Evolutionary conservation across 2,888 invertebrate species (phyloP).

Genomic region (Biston stratarius): DNA sequence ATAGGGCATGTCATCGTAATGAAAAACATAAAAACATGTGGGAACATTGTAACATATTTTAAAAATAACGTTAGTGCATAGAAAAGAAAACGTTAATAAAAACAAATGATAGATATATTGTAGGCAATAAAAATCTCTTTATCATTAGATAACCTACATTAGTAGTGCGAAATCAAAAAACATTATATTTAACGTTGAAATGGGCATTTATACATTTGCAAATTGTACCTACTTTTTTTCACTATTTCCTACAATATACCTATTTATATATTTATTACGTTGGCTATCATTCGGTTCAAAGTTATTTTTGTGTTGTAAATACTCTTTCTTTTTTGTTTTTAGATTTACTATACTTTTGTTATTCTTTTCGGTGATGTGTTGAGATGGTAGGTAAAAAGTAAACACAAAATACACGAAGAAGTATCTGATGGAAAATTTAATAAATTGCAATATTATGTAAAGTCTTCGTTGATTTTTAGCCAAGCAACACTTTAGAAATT

Average conservation of each 20-base stretch:
- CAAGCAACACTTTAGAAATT: no score
- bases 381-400: conserved; percentile 31
- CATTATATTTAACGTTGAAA: conserved; percentile 72
- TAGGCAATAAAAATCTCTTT: conserved; percentile 77
- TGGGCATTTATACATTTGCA: conserved; percentile 82
- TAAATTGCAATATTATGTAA: no score
- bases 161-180: conserved; percentile 70
- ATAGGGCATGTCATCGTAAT: conserved; percentile 51
- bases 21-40: conserved; percentile 79
- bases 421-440: no score
- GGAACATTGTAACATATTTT: conserved; percentile 87
- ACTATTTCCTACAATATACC: conserved; percentile 71
- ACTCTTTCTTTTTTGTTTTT: conserved; percentile 41
- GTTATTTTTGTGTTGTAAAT: conserved; percentile 46
- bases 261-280: conserved; percentile 54
- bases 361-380: conserved; percentile 68
- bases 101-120: conserved; percentile 77
- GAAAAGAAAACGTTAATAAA: conserved; percentile 68
- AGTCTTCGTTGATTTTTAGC: no score
- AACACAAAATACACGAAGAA: background rate
- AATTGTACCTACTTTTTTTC: conserved; percentile 59
- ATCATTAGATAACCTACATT: conserved; percentile 78
- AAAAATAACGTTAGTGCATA: conserved; percentile 83
- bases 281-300: conserved; percentile 44
- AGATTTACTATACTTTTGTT: conserved; percentile 53